Percentiles rank a stretch among this genome's conserved stretches.
Conservation (phyloP, 1,140 invertebrate species). For the Gryllus bimaculatus region DNA sequence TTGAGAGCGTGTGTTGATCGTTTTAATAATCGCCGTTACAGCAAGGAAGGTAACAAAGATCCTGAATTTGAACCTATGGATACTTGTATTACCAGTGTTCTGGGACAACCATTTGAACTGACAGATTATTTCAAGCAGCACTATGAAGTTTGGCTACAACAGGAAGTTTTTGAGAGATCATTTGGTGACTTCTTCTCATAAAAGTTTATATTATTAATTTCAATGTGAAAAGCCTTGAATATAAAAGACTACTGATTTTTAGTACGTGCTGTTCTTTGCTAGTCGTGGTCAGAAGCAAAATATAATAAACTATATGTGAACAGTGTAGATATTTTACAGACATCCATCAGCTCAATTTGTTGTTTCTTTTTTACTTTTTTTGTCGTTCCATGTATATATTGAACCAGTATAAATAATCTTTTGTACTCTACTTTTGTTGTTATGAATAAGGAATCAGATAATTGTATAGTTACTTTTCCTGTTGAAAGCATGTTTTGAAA, state of each 20-base stretch:
- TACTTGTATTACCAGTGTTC: constrained; percentile 71
- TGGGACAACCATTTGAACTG: constrained; percentile 67
- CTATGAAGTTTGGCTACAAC: constrained; percentile 92
- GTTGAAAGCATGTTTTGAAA: neutral
- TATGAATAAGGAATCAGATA: neutral
- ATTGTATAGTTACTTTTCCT: neutral
- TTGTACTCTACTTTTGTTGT: constrained; percentile 1
- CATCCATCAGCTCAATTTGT: neutral
- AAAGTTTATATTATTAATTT: neutral
- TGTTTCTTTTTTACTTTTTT: neutral
- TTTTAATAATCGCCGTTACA: constrained; percentile 88
- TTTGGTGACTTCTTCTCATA: constrained; percentile 20
- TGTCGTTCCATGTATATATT: neutral
- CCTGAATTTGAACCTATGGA: constrained; percentile 79
- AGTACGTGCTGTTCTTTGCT: neutral
- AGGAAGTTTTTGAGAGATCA: constrained; percentile 83
- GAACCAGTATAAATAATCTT: neutral
- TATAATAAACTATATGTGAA: neutral
- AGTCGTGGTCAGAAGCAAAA: neutral
- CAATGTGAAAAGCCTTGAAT: neutral
- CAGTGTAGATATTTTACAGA: neutral
- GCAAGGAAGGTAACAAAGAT: constrained; percentile 30
- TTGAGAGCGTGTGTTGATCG: constrained; percentile 86
- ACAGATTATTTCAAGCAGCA: constrained; percentile 94
- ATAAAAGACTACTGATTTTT: neutral